These are phyloP conservation scores for Nebria brevicollis DNA, from an alignment of 2,888 invertebrate genomes.

Conservation along the genomic window DNA sequence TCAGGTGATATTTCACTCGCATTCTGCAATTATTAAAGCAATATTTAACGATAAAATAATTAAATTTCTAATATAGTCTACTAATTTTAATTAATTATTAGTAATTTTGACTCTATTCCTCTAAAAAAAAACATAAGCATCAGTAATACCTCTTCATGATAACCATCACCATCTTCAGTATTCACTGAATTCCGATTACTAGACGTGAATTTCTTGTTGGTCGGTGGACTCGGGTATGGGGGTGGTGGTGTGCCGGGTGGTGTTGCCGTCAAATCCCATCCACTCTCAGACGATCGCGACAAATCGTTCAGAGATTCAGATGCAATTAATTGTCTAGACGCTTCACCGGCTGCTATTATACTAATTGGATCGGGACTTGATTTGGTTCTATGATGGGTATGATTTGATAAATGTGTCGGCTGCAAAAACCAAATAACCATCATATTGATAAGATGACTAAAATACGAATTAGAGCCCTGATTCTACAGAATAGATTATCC, in stretches of 20 bases:
- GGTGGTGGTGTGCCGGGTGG: constrained; percentile 92
- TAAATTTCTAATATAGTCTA: no score
- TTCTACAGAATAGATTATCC: background rate
- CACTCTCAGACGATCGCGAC: constrained; percentile 59
- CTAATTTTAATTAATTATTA: no score
- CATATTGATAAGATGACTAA: background rate
- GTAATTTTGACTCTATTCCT: background rate
- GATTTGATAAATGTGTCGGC: constrained; percentile 55
- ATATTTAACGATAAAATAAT: background rate
- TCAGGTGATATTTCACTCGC: constrained; percentile 60
- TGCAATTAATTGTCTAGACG: constrained; percentile 65
- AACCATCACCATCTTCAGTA: constrained; percentile 54
- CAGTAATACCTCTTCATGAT: constrained; percentile 53
- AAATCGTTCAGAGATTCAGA: constrained; percentile 72
- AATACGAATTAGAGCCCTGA: background rate
- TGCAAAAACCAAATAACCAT: constrained; percentile 51
- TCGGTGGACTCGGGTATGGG: constrained; percentile 72
- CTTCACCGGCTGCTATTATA: constrained; percentile 57
- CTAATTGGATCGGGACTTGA: constrained; percentile 71
- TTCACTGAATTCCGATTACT: constrained; percentile 53
- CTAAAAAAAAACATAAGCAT: background rate
- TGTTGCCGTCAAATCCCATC: constrained; percentile 66
- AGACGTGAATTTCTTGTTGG: constrained; percentile 53
- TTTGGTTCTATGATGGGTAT: constrained; percentile 72
- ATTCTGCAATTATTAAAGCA: constrained; percentile 49